Evolutionary conservation across 2,113 vertebrate species (phyloP), one percentile per base, ranked within the genome.

Genomic region (Saimiri boliviensis): DNA sequence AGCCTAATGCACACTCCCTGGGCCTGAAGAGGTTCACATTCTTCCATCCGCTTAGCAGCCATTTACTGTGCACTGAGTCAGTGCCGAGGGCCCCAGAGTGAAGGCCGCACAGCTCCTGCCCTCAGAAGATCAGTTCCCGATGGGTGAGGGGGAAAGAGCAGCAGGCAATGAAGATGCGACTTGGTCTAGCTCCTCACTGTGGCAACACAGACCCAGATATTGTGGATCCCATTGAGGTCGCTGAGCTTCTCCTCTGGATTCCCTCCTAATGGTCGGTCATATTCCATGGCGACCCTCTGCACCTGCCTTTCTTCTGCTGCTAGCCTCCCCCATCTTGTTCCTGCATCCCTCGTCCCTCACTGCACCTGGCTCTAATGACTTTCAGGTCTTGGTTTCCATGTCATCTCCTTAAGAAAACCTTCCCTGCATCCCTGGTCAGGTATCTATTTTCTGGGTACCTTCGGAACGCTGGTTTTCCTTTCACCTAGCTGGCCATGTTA

Each of bases 401-500:
- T 30, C 32, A 30, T 35, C 8, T 63, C 42, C 87, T 30, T 70
- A 14, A 17, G 35, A 47, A 37, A 40, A 14, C 14, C 35, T 60
- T 37, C 74, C 58, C 10, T 6, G 9, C 27, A 27, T 79, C 68
- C 8, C 1, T 6, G 32, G 21, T 6, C 54, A 66, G 32, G 6
- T 10, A 0, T 27, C 20, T 19, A 2, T 13, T 20, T 21, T 45
- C 3, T 32, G 10, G 6, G 6, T 30, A 35, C 8, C 37, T 14
- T 9, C 30, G 8, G 30, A 30, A 14, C 30, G 5, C 23, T 14
- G 17, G 3, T 4, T 45, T 5, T n/a, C 27, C 7, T 11, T 6
- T 25, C 3, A 0, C 12, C 14, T 19, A 6, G 0, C 23, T 42
- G 70, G 58, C n/a, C 17, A 7, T 1, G 2, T 3, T 3, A 9